phyloP scores from a whole-genome alignment of 2,113 vertebrate species.

The Tragelaphus buxtoni region DNA sequence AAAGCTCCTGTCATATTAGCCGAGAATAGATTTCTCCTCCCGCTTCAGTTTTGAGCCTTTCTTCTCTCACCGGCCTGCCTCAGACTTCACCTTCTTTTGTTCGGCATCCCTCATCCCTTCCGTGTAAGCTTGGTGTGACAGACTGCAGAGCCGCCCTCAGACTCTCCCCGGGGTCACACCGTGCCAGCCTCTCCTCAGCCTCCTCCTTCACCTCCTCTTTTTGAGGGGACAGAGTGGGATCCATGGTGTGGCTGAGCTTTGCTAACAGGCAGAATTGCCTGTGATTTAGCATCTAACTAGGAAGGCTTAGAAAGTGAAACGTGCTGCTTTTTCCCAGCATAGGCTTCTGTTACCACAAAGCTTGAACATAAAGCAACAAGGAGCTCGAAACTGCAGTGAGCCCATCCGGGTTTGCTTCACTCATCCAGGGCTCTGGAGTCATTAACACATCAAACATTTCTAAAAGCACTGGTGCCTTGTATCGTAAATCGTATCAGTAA shows the following conservation, averaged over 20 bases:
- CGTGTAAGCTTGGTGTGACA: not conserved
- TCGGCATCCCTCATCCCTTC: not conserved
- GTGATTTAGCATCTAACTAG: not conserved
- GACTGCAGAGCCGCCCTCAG: not conserved
- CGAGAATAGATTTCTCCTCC: conserved; percentile 3
- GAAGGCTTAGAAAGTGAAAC: not conserved
- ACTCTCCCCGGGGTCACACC: not conserved
- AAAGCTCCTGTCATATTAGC: not conserved
- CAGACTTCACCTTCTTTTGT: not conserved
- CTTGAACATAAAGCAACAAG: not conserved
- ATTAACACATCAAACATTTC: not conserved
- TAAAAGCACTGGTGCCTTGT: not conserved
- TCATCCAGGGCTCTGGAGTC: not conserved
- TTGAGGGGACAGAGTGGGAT: not conserved
- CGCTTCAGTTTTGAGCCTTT: not conserved
- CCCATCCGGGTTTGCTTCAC: not conserved
- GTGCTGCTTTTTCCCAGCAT: not conserved
- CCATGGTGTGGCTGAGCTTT: not conserved
- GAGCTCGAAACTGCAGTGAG: not conserved
- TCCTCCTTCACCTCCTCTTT: not conserved
- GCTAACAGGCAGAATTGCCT: not conserved
- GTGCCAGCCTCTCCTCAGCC: not conserved
- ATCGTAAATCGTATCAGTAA: not conserved
- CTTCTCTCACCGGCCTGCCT: not conserved
- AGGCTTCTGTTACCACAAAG: not conserved